Percentiles rank a stretch among this genome's conserved stretches.
Conservation (phyloP, 2,113 vertebrate genomes). For the Brienomyrus longianalis region DNA sequence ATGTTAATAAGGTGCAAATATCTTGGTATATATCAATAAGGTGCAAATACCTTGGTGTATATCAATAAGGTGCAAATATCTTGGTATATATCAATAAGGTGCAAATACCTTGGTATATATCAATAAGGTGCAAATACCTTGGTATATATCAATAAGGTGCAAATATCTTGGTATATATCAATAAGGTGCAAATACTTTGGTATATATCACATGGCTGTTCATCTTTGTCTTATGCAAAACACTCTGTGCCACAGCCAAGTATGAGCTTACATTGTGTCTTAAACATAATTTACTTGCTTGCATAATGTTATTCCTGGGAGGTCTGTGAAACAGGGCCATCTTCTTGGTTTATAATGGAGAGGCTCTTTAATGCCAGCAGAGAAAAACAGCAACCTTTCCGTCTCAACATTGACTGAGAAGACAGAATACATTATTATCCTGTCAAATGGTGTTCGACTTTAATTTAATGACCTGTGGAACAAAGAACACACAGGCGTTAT, state of each 20-base stretch:
- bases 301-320: not conserved
- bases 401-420: not conserved
- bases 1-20: not conserved
- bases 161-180: not conserved
- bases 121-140: not conserved
- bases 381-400: not conserved
- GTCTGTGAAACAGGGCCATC: not conserved
- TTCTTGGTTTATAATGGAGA: not conserved
- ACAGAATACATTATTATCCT: not conserved
- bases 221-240: not conserved
- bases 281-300: not conserved
- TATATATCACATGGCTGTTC: not conserved
- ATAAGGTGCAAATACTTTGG: not conserved
- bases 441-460: not conserved
- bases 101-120: not conserved
- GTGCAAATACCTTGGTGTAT: not conserved
- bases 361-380: not conserved
- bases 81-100: not conserved
- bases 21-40: not conserved
- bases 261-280: not conserved
- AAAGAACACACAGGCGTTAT: not conserved
- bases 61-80: not conserved
- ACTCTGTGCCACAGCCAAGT: not conserved
- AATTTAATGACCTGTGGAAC: not conserved
- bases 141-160: not conserved